A percentile compares a stretch with the other conserved stretches of the same genome.
Conservation (phyloP, 2,888 invertebrate species). For the Eretmocerus hayati region DNA sequence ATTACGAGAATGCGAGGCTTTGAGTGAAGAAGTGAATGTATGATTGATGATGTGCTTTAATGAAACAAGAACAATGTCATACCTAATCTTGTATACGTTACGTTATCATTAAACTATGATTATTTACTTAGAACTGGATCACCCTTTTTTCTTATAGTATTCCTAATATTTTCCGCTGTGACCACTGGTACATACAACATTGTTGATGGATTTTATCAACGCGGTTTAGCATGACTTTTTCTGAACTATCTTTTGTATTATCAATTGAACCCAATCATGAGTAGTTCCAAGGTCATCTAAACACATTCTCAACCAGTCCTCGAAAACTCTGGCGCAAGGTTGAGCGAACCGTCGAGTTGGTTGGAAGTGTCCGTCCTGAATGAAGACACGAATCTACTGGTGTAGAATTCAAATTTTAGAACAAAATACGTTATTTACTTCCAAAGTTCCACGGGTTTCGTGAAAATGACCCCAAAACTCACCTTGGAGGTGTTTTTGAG, state of each 20-base stretch:
- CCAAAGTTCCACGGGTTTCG: no score
- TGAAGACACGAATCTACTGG: background rate
- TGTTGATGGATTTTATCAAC: background rate
- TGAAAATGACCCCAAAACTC: no score
- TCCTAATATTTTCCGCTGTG: background rate
- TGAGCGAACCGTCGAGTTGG: background rate
- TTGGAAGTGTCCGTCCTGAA: background rate
- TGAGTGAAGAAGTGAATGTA: constrained; percentile 7
- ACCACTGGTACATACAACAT: background rate
- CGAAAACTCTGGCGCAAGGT: background rate
- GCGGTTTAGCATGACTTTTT: no score
- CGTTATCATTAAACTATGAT: constrained; percentile 39
- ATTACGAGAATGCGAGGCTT: background rate
- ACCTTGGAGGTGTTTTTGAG: no score
- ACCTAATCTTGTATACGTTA: constrained; percentile 34
- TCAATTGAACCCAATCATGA: no score
- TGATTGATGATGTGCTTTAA: constrained; percentile 14
- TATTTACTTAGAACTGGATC: constrained; percentile 32
- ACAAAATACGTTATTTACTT: no score
- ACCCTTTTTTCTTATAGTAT: background rate
- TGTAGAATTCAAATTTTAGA: no score
- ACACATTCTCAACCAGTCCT: background rate
- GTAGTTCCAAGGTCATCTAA: no score
- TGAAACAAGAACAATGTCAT: constrained; percentile 18
- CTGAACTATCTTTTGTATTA: no score